phyloP scores from a whole-genome alignment of 2,113 vertebrate genomes.

The Petroica traversi region DNA sequence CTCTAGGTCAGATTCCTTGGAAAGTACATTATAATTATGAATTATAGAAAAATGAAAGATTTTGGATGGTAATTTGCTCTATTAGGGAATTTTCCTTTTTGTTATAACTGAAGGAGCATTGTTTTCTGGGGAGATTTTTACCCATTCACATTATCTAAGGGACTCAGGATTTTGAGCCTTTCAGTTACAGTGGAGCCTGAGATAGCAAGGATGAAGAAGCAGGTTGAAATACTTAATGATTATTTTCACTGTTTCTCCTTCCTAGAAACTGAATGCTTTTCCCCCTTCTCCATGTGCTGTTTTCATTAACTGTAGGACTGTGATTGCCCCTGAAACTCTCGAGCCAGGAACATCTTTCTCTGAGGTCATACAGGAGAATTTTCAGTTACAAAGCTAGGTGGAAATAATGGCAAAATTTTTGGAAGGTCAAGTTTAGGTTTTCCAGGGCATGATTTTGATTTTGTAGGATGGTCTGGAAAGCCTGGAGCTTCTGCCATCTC shows the following conservation, averaged over 20 bases:
- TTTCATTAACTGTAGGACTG: background rate
- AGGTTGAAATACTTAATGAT: background rate
- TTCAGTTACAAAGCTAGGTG: background rate
- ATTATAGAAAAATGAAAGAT: background rate
- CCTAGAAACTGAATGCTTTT: background rate
- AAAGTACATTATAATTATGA: background rate
- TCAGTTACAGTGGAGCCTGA: background rate
- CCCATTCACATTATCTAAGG: background rate
- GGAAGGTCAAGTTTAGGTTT: background rate
- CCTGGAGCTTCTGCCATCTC: background rate
- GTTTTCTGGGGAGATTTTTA: background rate
- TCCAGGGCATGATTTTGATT: conserved; percentile 63
- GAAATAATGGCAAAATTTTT: conserved; percentile 61
- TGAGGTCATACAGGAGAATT: background rate
- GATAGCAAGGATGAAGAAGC: background rate
- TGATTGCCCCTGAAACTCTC: background rate
- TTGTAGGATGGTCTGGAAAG: conserved; percentile 42
- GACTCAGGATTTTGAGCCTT: background rate
- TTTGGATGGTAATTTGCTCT: background rate
- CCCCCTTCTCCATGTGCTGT: background rate
- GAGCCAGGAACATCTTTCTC: background rate
- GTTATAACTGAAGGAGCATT: background rate
- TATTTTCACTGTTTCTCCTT: background rate
- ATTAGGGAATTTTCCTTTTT: background rate
- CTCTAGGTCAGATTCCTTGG: background rate